Evolutionary conservation across 2,888 invertebrate genomes (phyloP).

Genomic region (Smittia aterrima): DNA sequence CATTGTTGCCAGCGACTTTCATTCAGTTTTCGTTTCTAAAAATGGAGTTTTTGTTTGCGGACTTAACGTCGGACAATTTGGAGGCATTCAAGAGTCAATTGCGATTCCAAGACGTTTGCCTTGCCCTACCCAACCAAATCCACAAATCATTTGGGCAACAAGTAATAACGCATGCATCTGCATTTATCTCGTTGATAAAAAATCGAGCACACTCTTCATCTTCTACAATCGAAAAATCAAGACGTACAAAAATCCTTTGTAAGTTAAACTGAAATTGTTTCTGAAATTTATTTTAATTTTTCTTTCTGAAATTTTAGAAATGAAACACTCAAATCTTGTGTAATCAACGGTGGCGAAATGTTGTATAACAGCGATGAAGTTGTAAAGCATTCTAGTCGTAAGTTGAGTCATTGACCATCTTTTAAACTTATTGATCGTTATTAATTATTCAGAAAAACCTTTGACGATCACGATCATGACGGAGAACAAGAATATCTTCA

Average conservation of each 20-base stretch:
- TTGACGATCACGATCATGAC: constrained; percentile 50
- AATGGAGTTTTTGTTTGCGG: constrained; percentile 75
- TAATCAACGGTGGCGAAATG: constrained; percentile 57
- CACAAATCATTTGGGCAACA: neutral
- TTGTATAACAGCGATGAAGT: constrained; percentile 25
- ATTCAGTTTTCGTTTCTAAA: constrained; percentile 67
- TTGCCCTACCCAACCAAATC: neutral
- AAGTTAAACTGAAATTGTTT: neutral
- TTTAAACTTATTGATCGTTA: constrained; percentile 41
- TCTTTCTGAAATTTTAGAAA: constrained; percentile 46
- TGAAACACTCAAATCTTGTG: constrained; percentile 52
- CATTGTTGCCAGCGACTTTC: constrained; percentile 63
- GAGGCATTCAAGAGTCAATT: constrained; percentile 57
- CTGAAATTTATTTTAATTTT: neutral
- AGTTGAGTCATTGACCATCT: neutral
- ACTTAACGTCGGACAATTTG: constrained; percentile 77
- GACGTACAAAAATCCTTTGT: constrained; percentile 33
- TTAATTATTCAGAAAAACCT: constrained; percentile 45
- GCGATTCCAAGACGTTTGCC: neutral
- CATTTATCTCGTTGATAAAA: constrained; percentile 4
- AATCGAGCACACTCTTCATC: neutral
- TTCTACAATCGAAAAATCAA: constrained; percentile 29
- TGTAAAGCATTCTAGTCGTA: constrained; percentile 2
- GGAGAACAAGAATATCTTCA: constrained; percentile 50
- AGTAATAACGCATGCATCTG: constrained; percentile 29